Percentiles rank a stretch among this genome's conserved stretches.
These are phyloP conservation scores for Cnemophilus loriae DNA, from an alignment of 2,113 vertebrate species.

Conservation along the genomic window DNA sequence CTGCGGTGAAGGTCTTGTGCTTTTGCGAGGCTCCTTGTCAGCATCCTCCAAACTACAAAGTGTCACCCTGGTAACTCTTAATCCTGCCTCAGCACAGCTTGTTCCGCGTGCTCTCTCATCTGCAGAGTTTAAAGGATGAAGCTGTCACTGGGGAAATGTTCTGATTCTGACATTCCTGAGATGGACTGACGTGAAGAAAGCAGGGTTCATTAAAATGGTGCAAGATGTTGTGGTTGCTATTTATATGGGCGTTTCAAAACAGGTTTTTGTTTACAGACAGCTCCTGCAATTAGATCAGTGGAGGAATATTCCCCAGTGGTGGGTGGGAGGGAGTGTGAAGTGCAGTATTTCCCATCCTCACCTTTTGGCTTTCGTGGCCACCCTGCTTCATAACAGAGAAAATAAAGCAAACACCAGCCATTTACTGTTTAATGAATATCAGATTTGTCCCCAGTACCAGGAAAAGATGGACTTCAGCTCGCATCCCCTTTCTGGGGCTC, in stretches of 20 bases:
- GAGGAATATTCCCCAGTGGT: background rate
- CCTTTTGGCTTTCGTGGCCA: background rate
- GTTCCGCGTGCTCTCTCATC: background rate
- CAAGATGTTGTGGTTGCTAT: background rate
- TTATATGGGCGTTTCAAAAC: background rate
- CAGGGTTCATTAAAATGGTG: background rate
- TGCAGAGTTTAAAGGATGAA: background rate
- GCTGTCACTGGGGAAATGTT: constrained; percentile 37
- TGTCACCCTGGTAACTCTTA: constrained; percentile 43
- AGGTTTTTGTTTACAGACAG: background rate
- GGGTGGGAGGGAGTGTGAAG: background rate
- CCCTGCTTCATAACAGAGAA: background rate
- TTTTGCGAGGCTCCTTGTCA: background rate
- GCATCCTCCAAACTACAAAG: constrained; percentile 4
- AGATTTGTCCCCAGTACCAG: background rate
- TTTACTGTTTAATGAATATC: background rate
- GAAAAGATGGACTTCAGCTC: background rate
- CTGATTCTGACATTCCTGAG: background rate
- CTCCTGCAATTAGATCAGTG: background rate
- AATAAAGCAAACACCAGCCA: background rate
- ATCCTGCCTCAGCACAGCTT: constrained; percentile 17
- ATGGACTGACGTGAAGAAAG: background rate
- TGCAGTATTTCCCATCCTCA: background rate
- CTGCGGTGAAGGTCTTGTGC: background rate
- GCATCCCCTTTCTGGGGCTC: background rate